A percentile compares a stretch with the other conserved stretches of the same genome.
Conservation (phyloP, 2,888 invertebrate genomes). For the Poecilobothrus nobilitatus region DNA sequence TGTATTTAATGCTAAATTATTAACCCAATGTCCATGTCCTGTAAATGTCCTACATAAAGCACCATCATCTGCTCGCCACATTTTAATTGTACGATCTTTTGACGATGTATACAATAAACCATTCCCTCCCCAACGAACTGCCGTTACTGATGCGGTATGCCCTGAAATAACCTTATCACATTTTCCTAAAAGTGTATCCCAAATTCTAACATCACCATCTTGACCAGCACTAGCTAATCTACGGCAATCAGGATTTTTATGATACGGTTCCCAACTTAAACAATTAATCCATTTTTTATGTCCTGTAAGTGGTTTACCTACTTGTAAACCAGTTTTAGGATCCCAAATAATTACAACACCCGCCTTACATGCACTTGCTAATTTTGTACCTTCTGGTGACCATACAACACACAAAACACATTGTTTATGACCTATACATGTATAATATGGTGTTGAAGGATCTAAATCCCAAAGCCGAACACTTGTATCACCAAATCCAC, state of each 20-base stretch:
- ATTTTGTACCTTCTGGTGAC: conserved; percentile 86
- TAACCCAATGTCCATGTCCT: conserved; percentile 99
- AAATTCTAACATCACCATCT: conserved; percentile 88
- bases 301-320: conserved; percentile 76
- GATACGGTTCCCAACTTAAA: conserved; percentile 93
- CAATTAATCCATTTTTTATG: conserved; percentile 96
- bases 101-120: conserved; percentile 91
- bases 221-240: conserved; percentile 85
- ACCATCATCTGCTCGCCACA: conserved; percentile 90
- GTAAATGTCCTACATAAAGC: conserved; percentile 80
- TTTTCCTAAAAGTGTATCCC: conserved; percentile 78
- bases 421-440: conserved; percentile 85
- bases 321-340: conserved; percentile 73
- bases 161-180: conserved; percentile 56
- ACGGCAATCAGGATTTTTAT: conserved; percentile 75
- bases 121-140: conserved; percentile 91
- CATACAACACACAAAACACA: conserved; percentile 95
- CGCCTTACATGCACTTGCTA: conserved; percentile 94
- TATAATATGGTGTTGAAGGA: conserved; percentile 88
- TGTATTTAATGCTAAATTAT: conserved; percentile 88
- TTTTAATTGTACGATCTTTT: conserved; percentile 91
- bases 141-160: conserved; percentile 85
- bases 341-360: conserved; percentile 88
- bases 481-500: conserved; percentile 97
- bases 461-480: conserved; percentile 96